A percentile compares a stretch with the other conserved stretches of the same genome.
Evolutionary conservation across 2,113 vertebrate species (phyloP).

Genomic region (Spilogale gracilis): DNA sequence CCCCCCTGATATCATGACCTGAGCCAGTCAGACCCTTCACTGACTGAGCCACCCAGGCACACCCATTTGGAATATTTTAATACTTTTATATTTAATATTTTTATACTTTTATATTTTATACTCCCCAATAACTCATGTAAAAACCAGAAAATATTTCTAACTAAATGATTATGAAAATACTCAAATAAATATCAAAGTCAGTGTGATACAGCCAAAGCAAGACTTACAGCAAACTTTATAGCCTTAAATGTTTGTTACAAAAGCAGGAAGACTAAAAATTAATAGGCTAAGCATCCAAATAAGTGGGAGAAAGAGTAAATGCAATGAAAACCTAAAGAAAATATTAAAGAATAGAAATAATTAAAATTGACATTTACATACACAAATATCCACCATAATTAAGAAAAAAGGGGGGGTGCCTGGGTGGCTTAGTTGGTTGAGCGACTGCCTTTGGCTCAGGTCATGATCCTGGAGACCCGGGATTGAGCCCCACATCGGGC

Average conservation of each 20-base stretch:
- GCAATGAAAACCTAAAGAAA: neutral
- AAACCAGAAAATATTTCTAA: slow-evolving; percentile 10
- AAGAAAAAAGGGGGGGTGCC: neutral
- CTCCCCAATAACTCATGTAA: neutral
- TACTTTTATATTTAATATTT: neutral
- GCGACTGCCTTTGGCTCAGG: too few relatives aligned
- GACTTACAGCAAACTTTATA: neutral
- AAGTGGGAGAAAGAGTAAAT: neutral
- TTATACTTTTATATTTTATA: neutral
- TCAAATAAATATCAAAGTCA: neutral
- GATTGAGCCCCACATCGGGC: too few relatives aligned
- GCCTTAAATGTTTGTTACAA: neutral
- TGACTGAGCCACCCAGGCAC: neutral
- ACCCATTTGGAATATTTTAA: neutral
- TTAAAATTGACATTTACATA: neutral
- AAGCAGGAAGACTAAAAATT: neutral
- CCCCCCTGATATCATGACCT: neutral
- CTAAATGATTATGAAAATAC: neutral
- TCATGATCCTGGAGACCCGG: too few relatives aligned
- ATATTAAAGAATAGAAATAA: neutral
- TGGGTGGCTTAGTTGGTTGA: too few relatives aligned
- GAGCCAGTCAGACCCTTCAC: neutral
- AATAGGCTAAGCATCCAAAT: neutral
- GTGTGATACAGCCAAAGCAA: neutral
- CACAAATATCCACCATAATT: neutral